Evolutionary conservation across 2,113 vertebrate genomes (phyloP).

Genomic region (Rhombomys opimus): DNA sequence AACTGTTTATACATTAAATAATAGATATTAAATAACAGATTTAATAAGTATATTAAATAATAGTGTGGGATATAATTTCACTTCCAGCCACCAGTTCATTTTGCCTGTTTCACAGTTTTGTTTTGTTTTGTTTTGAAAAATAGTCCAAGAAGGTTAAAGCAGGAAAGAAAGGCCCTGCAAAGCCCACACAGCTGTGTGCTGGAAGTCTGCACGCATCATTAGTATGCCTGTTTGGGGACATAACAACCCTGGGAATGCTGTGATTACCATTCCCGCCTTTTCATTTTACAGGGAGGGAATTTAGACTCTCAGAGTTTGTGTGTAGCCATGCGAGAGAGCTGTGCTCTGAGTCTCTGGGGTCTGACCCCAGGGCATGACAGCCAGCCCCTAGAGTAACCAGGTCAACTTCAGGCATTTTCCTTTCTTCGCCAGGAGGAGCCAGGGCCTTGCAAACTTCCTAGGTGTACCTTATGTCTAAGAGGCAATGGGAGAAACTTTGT

Average conservation of each 20-base stretch:
- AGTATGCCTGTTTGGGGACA: background rate
- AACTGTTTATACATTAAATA: background rate
- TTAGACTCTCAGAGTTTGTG: background rate
- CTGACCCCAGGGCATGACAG: background rate
- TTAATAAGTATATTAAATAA: background rate
- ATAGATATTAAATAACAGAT: background rate
- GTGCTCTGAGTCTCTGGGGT: background rate
- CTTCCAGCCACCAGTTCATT: background rate
- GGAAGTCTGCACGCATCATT: background rate
- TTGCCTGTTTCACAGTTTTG: background rate
- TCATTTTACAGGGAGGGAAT: background rate
- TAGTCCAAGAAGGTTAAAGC: background rate
- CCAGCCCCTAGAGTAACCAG: background rate
- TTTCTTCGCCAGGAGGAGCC: background rate
- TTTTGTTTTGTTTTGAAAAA: background rate
- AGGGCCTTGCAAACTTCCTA: background rate
- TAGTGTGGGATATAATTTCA: background rate
- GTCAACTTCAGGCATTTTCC: background rate
- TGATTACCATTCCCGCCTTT: background rate
- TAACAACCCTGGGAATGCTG: background rate
- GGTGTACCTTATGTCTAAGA: background rate
- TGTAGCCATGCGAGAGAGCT: background rate
- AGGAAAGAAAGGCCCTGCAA: background rate
- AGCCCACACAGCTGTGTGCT: background rate
- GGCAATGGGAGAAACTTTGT: background rate